A percentile compares a stretch with the other conserved stretches of the same genome.
phyloP scores from a whole-genome alignment of 53 echinoderm and acorn worm genomes.

The Actinopyga echinites region DNA sequence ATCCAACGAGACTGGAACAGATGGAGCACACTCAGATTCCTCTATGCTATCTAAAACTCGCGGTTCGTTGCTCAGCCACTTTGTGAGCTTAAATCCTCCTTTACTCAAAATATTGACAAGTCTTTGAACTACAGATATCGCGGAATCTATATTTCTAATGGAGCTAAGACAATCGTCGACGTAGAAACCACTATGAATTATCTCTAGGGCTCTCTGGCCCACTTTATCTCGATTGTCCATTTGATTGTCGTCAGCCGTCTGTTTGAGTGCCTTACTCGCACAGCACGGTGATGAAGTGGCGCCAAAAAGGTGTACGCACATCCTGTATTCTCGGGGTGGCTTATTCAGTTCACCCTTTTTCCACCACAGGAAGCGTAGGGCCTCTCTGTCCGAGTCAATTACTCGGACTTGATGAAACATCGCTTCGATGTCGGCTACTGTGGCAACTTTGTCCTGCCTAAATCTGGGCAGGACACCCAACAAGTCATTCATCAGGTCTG shows the following conservation, averaged over 20 bases:
- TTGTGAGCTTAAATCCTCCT: conserved; percentile 26
- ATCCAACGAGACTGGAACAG: conserved; percentile 30
- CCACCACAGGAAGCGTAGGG: conserved; percentile 42
- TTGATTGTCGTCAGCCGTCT: conserved; percentile 38
- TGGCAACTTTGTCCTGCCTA: conserved; percentile 18
- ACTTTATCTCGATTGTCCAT: background rate
- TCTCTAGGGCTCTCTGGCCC: background rate
- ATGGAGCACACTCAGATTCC: conserved; percentile 16
- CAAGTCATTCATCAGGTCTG: conserved; percentile 44
- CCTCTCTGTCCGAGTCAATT: conserved; percentile 7
- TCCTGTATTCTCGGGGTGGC: conserved; percentile 39
- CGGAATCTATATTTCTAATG: background rate
- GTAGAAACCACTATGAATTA: conserved; percentile 27
- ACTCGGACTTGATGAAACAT: conserved; percentile 44
- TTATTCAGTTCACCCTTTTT: conserved; percentile 9
- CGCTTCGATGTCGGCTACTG: conserved; percentile 24
- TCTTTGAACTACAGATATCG: conserved; percentile 4
- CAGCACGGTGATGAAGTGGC: conserved; percentile 44
- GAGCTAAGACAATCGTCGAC: conserved; percentile 36
- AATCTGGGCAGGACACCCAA: conserved; percentile 34
- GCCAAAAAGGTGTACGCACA: conserved; percentile 29
- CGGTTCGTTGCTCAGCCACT: conserved; percentile 25
- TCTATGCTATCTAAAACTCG: background rate
- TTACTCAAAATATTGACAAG: background rate
- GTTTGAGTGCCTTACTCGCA: conserved; percentile 38